Evolutionary conservation across 2,888 invertebrate species (phyloP).

Genomic region (Acleris sparsana): DNA sequence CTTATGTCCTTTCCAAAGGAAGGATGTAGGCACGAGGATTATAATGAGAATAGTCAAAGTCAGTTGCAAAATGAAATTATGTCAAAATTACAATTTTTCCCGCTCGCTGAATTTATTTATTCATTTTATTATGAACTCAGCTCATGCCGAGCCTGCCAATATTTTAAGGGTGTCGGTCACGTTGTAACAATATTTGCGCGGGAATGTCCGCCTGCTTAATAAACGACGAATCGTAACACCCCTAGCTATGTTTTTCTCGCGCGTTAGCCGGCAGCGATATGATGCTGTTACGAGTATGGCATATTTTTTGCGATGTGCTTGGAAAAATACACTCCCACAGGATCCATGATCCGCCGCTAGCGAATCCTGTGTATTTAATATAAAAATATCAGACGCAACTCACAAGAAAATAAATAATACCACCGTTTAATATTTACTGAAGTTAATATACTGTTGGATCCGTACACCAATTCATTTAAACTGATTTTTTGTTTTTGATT

Average conservation of each 20-base stretch:
- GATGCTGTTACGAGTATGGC: not conserved
- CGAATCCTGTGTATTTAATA: too few relatives aligned
- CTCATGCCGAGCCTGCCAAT: constrained; percentile 40
- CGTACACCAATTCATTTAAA: too few relatives aligned
- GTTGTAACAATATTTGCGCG: constrained; percentile 53
- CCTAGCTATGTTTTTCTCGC: constrained; percentile 26
- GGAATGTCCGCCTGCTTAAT: constrained; percentile 44
- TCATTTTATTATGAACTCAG: constrained; percentile 45
- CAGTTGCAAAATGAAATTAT: not conserved
- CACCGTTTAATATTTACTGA: too few relatives aligned
- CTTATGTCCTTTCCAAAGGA: too few relatives aligned
- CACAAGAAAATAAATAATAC: too few relatives aligned
- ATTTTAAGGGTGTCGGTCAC: constrained; percentile 44
- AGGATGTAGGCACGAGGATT: too few relatives aligned
- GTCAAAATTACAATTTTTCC: not conserved
- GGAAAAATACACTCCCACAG: too few relatives aligned
- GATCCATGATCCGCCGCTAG: too few relatives aligned
- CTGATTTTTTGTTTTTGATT: too few relatives aligned
- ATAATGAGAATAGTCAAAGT: too few relatives aligned
- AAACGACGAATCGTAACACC: constrained; percentile 37
- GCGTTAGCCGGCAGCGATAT: constrained; percentile 8
- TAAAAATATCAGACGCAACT: too few relatives aligned
- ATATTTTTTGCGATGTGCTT: constrained; percentile 1
- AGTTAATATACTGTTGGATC: too few relatives aligned
- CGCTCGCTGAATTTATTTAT: not conserved